phyloP scores from a whole-genome alignment of 2,888 invertebrate genomes.

The Lucinisca nassula region DNA sequence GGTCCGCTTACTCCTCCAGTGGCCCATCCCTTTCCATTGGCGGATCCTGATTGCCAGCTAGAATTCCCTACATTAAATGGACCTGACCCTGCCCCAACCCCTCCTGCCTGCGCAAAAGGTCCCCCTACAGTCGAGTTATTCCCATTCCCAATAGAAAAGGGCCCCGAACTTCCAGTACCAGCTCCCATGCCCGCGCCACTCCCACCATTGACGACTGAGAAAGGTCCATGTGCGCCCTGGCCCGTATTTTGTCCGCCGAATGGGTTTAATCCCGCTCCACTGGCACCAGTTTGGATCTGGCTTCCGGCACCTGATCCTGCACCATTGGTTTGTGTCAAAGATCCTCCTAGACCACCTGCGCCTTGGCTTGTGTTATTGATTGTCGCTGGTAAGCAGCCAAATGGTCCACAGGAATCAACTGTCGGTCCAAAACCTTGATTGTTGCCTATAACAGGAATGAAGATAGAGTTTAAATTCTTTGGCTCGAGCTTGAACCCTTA shows the following conservation, averaged over 20 bases:
- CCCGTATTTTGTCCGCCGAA: not conserved
- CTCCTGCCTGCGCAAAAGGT: not conserved
- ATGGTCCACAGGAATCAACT: constrained; percentile 45
- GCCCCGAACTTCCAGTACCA: constrained; percentile 11
- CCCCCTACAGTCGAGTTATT: not conserved
- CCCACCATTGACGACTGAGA: not conserved
- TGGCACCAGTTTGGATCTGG: not conserved
- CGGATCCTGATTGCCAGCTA: constrained; percentile 44
- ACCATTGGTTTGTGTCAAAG: constrained; percentile 5
- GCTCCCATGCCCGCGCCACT: not conserved
- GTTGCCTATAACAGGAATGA: too few species aligned
- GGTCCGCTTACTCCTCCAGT: constrained; percentile 45
- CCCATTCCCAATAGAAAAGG: not conserved
- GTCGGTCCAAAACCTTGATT: constrained; percentile 15
- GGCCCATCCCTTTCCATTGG: constrained; percentile 46
- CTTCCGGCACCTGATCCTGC: constrained; percentile 2
- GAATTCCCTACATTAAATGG: constrained; percentile 50
- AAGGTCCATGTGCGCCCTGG: not conserved
- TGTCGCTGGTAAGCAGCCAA: constrained; percentile 24
- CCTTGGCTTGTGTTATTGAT: not conserved
- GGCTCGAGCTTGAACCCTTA: too few species aligned
- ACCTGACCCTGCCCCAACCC: constrained; percentile 10
- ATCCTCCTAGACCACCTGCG: not conserved
- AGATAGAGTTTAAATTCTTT: too few species aligned
- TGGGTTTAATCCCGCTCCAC: constrained; percentile 7